A percentile compares a stretch with the other conserved stretches of the same genome.
phyloP scores from a whole-genome alignment of 2,797 vertebrate species.

The Helarctos malayanus region DNA sequence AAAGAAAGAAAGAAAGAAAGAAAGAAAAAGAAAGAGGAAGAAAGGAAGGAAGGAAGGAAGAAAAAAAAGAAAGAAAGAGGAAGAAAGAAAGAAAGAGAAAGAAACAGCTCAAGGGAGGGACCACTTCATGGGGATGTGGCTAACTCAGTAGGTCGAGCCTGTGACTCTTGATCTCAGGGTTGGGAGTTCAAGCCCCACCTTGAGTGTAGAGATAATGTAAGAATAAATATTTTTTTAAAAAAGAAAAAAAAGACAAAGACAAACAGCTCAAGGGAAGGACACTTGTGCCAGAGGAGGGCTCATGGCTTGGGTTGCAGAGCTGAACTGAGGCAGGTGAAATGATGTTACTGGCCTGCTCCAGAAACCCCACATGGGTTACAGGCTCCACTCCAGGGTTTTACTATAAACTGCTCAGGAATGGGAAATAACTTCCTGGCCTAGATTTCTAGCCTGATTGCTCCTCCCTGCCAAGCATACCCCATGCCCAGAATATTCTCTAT shows the following conservation, averaged over 20 bases:
- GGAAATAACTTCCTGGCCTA: neutral
- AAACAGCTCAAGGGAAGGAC: neutral
- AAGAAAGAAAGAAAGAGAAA: no score
- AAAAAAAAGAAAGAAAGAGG: no score
- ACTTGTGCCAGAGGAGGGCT: neutral
- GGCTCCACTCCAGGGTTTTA: neutral
- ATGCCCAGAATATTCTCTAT: neutral
- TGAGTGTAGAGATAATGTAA: neutral
- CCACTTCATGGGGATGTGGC: neutral
- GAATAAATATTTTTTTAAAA: neutral
- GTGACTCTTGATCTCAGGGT: neutral
- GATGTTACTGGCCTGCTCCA: neutral
- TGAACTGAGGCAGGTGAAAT: neutral
- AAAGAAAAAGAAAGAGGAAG: no score
- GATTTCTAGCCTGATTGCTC: neutral
- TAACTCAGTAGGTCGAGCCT: fast-evolving
- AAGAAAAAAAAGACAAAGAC: neutral
- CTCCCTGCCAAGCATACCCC: neutral
- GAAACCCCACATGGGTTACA: neutral
- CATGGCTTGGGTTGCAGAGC: neutral
- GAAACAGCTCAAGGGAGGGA: neutral
- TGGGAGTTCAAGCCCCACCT: neutral
- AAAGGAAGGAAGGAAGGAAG: no score
- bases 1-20: no score
- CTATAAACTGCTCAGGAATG: neutral